Evolutionary conservation across 1,140 invertebrate species (phyloP).

Genomic region (Oncopeltus fasciatus): DNA sequence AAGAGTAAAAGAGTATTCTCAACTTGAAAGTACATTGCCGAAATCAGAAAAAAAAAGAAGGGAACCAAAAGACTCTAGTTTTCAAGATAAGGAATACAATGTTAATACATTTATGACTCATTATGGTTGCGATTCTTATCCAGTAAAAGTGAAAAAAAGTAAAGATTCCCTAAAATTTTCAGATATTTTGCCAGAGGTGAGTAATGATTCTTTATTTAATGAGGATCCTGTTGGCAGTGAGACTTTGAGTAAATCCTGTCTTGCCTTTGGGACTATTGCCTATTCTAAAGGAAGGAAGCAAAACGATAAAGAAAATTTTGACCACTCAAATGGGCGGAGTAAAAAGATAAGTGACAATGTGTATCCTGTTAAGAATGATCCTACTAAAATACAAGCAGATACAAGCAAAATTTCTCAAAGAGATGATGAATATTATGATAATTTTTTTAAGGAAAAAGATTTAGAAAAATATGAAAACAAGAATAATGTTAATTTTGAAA

Average conservation of each 20-base stretch:
- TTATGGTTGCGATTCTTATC: background rate
- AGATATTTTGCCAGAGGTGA: background rate
- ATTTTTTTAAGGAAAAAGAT: background rate
- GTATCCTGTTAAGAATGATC: too few species aligned
- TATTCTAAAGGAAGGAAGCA: too few species aligned
- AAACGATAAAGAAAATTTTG: too few species aligned
- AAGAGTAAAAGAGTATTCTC: too few species aligned
- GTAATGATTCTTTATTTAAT: background rate
- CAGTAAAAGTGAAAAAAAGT: background rate
- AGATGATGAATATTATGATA: too few species aligned
- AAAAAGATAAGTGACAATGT: too few species aligned
- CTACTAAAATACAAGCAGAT: too few species aligned
- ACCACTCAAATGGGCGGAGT: too few species aligned
- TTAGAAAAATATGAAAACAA: background rate
- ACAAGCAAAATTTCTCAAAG: too few species aligned
- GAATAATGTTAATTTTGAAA: background rate
- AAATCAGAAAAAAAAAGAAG: background rate
- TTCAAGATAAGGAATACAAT: background rate
- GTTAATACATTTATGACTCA: background rate
- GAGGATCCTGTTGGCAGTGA: too few species aligned
- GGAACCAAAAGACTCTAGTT: background rate
- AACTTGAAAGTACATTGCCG: background rate
- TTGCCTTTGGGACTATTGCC: too few species aligned
- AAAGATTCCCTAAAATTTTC: background rate
- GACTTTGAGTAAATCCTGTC: too few species aligned